Evolutionary conservation across 2,797 vertebrate genomes (phyloP), one percentile per base, ranked within the genome.

Genomic region (Atherinosoma microstoma): DNA sequence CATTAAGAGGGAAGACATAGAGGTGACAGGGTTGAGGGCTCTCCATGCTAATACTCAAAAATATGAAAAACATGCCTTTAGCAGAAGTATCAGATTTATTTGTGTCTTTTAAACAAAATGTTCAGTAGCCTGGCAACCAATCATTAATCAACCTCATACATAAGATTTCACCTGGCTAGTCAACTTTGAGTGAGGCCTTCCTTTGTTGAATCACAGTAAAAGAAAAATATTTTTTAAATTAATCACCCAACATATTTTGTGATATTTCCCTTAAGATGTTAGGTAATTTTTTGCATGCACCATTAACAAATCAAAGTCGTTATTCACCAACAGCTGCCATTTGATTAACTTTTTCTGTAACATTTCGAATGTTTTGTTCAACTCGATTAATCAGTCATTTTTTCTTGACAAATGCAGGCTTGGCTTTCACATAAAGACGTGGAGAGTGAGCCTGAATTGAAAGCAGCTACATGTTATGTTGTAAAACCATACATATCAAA

Each of bases 1-100:
- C 57, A 42, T 54, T 58, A 49, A 0, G 47, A 58, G 34, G 58
- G 67, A 22, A 53, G n/a, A 74, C 16, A 18, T 22, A 35, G 47
- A 27, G 36, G 20, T 47, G 24, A 24, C 22, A 7, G 24, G 13
- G 18, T 4, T n/a, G 3, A 24, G 35, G 32, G 24, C 16, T 40
- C 54, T 15, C 3, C 38, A 18, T 60, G 35, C 11, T 53, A 6
- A 18, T 18, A 7, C 40, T 45, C 15, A 45, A 7, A 45, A 18
- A 45, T 18, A 40, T 18, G 15, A 16, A 45, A 18, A 16, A 45
- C 40, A 18, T 45, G 15, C 36, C 16, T 6, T 35, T 45, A 40
- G 38, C 13, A 40, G 38, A 15, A 16, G 15, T 16, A 42, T 42
- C 40, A 42, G 40, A 15, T 42, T 42, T 42, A 16, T 42, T 3